These are phyloP conservation scores for Dicranocentrus wangi DNA, from an alignment of 2,888 invertebrate species.

Conservation along the genomic window DNA sequence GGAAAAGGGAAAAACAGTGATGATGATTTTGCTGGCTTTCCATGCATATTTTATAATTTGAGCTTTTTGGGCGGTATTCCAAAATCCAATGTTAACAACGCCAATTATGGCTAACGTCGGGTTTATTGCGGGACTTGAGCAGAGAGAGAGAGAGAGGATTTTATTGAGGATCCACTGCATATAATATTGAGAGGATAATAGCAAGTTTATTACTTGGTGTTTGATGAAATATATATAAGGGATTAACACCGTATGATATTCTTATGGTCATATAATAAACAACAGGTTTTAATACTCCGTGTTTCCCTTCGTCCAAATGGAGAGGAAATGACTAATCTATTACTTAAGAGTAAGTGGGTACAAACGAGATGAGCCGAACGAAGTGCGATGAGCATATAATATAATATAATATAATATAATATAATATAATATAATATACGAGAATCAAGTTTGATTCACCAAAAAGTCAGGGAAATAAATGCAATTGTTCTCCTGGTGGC, in stretches of 20 bases:
- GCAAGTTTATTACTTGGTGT: conserved; percentile 42
- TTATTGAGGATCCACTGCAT: conserved; percentile 55
- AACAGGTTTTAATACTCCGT: conserved; percentile 49
- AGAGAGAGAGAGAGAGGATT: conserved; percentile 1
- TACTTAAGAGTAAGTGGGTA: conserved; percentile 45
- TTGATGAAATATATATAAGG: too few species aligned
- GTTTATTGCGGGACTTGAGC: background rate
- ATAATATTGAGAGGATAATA: conserved; percentile 49
- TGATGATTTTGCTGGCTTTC: conserved; percentile 16
- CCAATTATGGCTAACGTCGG: conserved; percentile 40
- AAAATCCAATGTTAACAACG: conserved; percentile 28
- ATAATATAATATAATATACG: too few species aligned
- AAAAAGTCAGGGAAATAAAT: too few species aligned
- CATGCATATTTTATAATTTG: conserved; percentile 50
- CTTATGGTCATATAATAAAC: conserved; percentile 38
- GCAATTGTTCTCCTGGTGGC: background rate
- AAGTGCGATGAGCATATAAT: background rate
- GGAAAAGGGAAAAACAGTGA: background rate
- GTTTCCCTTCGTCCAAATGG: conserved; percentile 50
- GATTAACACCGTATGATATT: too few species aligned
- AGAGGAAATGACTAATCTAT: conserved; percentile 63
- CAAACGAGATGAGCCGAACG: conserved; percentile 14
- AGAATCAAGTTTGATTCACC: too few species aligned
- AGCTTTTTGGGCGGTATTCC: conserved; percentile 48
- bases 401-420: too few species aligned